Evolutionary conservation across 2,888 invertebrate species (phyloP), one percentile per base, ranked within the genome.

Genomic region (Drosophila seclusa): DNA sequence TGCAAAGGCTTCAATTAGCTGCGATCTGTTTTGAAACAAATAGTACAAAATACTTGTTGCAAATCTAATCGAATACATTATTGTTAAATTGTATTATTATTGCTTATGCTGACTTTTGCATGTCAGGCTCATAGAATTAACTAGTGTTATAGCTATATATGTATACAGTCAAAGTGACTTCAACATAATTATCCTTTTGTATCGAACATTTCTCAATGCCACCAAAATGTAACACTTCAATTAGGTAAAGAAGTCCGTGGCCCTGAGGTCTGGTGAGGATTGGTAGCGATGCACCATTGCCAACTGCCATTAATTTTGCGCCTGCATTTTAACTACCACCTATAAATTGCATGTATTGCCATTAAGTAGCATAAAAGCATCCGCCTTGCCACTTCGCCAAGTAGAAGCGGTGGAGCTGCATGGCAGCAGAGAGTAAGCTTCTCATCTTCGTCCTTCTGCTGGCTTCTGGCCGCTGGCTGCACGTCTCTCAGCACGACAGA

Each of bases 301-400:
- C 79, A 40, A 52, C 49, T 58, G 83, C 78, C 87, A 88, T 86
- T 88, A 80, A 86, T 88, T 45, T 80, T 76, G 72, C 64, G 68
- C 40, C 83, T 69, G 68, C 61, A 66, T 80, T 88, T 85, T 88
- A 89, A 89, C 72, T 78, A 68, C 81, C 73, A 67, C 70, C 82
- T 75, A 90, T 86, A 90, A 86, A 87, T 87, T 79, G 85, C 82
- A 79, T 90, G 89, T 68, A 73, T 81, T 65, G 80, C 85, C 86
- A 90, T 90, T 87, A 90, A 87, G 89, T 87, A 89, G 82, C 84
- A 90, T 87, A 83, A 88, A 89, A 81, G 87, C 89, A 79, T 87
- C 82, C 76, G 75, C 69, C 32, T 54, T 40, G 55, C 67, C 58
- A 53, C 63, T 49, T 58, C 48, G 34, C 60, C 64, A 48, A 63